A percentile compares a stretch with the other conserved stretches of the same genome.
Conservation (phyloP, 2,888 invertebrate genomes). For the Leptopilina syphax region DNA sequence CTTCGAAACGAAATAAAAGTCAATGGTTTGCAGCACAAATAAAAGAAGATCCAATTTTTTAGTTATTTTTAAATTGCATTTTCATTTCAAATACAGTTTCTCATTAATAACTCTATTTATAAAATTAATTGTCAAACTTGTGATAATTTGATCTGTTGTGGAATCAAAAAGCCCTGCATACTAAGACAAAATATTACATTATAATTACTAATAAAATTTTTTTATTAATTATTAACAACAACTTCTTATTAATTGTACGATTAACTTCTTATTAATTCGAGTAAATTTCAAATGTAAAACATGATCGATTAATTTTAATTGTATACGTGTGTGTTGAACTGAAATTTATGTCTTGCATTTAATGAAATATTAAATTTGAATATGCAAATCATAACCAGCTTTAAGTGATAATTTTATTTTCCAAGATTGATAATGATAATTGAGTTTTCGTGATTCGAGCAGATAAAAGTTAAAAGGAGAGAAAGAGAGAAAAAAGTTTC, state of each 20-base stretch:
- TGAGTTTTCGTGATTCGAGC: neutral
- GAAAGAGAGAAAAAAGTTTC: neutral
- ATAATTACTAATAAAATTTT: no score
- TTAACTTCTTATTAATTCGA: no score
- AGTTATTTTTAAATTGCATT: neutral
- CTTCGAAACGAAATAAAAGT: neutral
- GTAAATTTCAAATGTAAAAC: no score
- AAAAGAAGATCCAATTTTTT: neutral
- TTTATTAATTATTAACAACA: no score
- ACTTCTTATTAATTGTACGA: no score
- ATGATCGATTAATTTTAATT: no score
- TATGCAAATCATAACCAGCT: neutral
- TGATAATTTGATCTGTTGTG: no score
- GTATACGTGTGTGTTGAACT: neutral
- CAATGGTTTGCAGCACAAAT: neutral
- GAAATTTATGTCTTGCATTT: neutral
- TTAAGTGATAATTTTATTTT: conserved; percentile 6
- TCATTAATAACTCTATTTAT: no score
- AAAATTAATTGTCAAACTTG: no score
- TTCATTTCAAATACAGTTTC: no score
- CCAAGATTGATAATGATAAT: neutral
- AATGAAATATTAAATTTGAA: neutral
- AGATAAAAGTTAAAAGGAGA: neutral
- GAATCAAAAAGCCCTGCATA: no score
- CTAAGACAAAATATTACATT: no score